Evolutionary conservation across 2,113 vertebrate genomes (phyloP), one percentile per base, ranked within the genome.

Genomic region (Hystrix cristata): DNA sequence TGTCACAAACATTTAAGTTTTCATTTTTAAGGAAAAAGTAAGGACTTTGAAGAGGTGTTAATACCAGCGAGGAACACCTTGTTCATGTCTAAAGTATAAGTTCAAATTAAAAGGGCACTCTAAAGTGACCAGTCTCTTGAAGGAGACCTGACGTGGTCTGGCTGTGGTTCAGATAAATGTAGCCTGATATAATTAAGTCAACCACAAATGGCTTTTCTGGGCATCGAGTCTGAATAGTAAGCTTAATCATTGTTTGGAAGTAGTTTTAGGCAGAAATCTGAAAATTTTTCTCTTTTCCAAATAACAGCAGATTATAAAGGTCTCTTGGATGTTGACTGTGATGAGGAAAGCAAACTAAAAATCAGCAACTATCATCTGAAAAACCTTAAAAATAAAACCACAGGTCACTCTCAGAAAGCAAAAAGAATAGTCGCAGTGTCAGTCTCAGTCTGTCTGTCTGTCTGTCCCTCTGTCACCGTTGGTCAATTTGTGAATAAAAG

Each of bases 171-270:
- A 12, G 71, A 91, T 6, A 93, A 87, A 88, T 67, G 65, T 19
- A 95, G 90, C 78, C 82, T 94, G 92, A 96, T 43, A 94, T 72
- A 94, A 96, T 96, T 78, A 95, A 94, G 60, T 89, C 94, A 91
- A 90, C 92, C 95, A 78, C 94, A 95, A 97, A 97, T 95, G 92
- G 95, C 87, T 97, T 97, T 97, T 97, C 95, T 97, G 92, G 90
- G 95, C 95, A 96, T 65, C 1, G 19, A 86, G 64, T 97, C 57
- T 94, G 92, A 96, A 87, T 72, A 94, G 65, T 92, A 94, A 96
- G 84, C 87, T 95, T 82, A 94, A 97, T 95, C 78, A 93, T n/a
- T 97, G 81, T 93, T 97, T 96, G 84, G 96, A 97, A 95, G 93
- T 93, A 94, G 57, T 96, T 96, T 96, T 82, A 92, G 90, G 85